These are phyloP conservation scores for Neolamprologus kungweensis DNA, from an alignment of 2,113 vertebrate genomes.

Conservation along the genomic window DNA sequence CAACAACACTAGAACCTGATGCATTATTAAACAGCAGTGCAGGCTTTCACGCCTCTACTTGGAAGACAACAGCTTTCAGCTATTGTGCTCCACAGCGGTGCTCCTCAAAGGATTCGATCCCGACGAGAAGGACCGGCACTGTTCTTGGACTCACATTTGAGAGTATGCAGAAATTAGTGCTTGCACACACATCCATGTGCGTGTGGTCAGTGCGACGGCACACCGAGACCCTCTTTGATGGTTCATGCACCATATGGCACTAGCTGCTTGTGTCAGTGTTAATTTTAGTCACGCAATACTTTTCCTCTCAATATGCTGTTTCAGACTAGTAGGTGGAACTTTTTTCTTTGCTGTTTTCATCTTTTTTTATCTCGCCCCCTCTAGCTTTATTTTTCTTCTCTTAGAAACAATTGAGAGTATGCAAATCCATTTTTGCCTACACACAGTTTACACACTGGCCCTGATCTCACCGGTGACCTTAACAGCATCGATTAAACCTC, in stretches of 20 bases:
- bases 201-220: background rate
- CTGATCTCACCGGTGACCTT: background rate
- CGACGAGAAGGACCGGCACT: background rate
- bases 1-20: constrained; percentile 21
- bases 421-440: background rate
- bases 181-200: background rate
- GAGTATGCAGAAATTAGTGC: background rate
- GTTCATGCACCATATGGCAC: constrained; percentile 59
- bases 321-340: background rate
- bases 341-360: background rate
- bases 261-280: constrained; percentile 39
- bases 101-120: background rate
- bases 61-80: background rate
- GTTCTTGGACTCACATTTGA: background rate
- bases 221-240: constrained; percentile 22
- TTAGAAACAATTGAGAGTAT: background rate
- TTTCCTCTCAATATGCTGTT: background rate
- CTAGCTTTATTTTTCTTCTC: background rate
- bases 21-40: constrained; percentile 58
- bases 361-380: background rate
- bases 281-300: constrained; percentile 33
- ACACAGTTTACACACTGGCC: background rate
- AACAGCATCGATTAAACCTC: background rate
- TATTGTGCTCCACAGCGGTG: background rate
- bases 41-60: constrained; percentile 22